phyloP scores from a whole-genome alignment of 2,888 invertebrate genomes.

The Himalopsyche japonica region DNA sequence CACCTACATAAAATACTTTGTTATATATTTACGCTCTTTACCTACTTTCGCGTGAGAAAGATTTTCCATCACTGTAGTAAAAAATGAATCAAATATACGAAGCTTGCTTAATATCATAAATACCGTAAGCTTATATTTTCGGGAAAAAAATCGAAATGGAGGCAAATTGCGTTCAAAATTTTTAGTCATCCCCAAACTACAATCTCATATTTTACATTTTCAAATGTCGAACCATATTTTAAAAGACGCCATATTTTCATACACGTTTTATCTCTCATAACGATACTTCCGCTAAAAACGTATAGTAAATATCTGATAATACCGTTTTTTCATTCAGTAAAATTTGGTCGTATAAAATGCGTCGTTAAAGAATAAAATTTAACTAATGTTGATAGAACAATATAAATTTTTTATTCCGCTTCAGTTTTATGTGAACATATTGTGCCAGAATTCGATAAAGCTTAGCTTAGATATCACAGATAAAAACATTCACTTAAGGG shows the following conservation, averaged over 20 bases:
- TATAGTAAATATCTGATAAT: too few relatives aligned
- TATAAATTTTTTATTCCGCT: not conserved
- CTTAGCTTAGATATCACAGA: not conserved
- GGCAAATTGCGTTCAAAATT: not conserved
- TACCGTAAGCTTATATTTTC: not conserved
- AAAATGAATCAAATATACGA: not conserved
- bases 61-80: not conserved
- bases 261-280: too few relatives aligned
- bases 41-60: too few relatives aligned
- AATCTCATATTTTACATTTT: not conserved
- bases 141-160: not conserved
- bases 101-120: not conserved
- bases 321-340: too few relatives aligned
- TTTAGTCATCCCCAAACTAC: not conserved
- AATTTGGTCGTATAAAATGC: too few relatives aligned
- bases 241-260: too few relatives aligned
- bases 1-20: too few relatives aligned
- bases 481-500: not conserved
- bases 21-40: too few relatives aligned
- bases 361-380: too few relatives aligned
- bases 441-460: not conserved
- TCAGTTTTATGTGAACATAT: not conserved
- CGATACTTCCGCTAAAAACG: too few relatives aligned
- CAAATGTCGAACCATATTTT: not conserved
- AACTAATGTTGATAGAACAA: not conserved